These are phyloP conservation scores for Dorcus parallelipipedus DNA, from an alignment of 2,888 invertebrate genomes.

Conservation along the genomic window DNA sequence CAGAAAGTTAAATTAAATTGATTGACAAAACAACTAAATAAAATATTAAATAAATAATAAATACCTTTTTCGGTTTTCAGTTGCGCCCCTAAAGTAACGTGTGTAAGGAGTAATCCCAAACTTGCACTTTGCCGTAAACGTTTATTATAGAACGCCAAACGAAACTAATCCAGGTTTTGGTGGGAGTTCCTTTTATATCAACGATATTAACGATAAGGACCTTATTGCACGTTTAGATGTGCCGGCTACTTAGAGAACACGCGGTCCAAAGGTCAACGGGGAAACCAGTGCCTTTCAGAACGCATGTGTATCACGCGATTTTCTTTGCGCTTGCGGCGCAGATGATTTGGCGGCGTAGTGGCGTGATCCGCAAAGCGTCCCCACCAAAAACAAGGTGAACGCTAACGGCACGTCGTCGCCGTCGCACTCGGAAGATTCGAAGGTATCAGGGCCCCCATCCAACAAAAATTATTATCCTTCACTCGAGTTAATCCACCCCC, in stretches of 20 bases:
- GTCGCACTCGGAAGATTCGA: no score
- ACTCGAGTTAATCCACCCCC: no score
- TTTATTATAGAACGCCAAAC: constrained; percentile 3
- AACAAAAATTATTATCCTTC: no score
- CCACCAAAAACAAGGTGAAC: background rate
- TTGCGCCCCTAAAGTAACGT: no score
- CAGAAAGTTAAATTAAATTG: no score
- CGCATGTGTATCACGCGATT: constrained; percentile 23
- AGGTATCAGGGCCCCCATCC: no score
- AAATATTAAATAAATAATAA: no score
- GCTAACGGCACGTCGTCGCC: background rate
- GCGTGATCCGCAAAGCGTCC: constrained; percentile 17
- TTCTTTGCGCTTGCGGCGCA: constrained; percentile 15
- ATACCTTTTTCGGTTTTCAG: no score
- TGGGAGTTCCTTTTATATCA: background rate
- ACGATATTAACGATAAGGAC: background rate
- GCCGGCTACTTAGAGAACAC: background rate
- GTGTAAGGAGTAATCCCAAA: no score
- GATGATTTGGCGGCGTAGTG: constrained; percentile 23
- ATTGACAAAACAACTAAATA: no score
- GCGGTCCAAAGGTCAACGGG: constrained; percentile 4
- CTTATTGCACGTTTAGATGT: background rate
- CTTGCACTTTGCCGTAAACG: no score
- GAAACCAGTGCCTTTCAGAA: background rate
- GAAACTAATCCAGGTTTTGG: background rate